phyloP scores from a whole-genome alignment of 2,113 vertebrate genomes.

The Coracopsis vasa region DNA sequence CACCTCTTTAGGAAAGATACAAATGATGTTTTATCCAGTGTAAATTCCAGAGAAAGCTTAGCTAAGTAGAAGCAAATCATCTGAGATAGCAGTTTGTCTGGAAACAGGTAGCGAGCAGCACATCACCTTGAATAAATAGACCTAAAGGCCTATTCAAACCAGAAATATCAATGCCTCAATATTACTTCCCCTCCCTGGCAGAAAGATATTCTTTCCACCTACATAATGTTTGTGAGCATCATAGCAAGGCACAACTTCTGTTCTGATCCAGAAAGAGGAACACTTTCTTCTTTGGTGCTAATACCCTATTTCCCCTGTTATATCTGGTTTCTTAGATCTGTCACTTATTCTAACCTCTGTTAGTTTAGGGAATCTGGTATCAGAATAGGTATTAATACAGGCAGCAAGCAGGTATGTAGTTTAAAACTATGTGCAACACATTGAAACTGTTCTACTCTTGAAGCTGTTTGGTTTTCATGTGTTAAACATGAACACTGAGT shows the following conservation, averaged over 20 bases:
- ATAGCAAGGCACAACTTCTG: background rate
- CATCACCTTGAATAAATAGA: background rate
- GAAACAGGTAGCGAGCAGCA: background rate
- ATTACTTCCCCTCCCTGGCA: background rate
- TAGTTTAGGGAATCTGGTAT: background rate
- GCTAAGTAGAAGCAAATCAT: background rate
- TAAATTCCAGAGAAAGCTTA: background rate
- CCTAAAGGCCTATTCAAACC: background rate
- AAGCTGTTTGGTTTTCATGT: background rate
- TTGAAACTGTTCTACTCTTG: background rate
- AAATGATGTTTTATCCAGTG: background rate
- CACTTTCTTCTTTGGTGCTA: background rate
- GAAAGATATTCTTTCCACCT: background rate
- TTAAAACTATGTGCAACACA: background rate
- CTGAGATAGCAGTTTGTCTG: background rate
- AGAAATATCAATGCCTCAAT: background rate
- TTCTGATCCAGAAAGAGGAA: background rate
- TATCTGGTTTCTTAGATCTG: background rate
- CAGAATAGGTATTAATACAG: background rate
- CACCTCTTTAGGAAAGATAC: background rate
- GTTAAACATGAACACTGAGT: background rate
- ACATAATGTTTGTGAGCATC: background rate
- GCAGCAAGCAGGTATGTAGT: background rate
- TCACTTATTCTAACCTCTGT: background rate
- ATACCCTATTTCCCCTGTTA: background rate